phyloP scores from a whole-genome alignment of 2,797 vertebrate genomes.

The Nyctalus aviator region DNA sequence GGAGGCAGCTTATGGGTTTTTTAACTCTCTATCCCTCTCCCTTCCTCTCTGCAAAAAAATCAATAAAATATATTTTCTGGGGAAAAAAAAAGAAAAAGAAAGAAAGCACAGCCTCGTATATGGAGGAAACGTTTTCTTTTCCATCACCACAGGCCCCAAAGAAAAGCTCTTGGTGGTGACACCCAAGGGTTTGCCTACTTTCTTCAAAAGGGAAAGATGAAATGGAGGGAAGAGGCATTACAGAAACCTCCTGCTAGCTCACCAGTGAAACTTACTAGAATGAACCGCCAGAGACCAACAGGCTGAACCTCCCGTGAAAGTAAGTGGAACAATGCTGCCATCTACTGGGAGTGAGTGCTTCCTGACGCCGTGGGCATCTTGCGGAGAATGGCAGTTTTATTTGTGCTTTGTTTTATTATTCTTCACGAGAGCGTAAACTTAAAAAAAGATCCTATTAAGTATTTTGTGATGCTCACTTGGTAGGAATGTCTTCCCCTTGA shows the following conservation, averaged over 20 bases:
- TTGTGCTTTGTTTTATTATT: background rate
- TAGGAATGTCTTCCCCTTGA: background rate
- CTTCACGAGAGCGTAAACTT: background rate
- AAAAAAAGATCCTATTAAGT: background rate
- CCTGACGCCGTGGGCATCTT: fast-evolving
- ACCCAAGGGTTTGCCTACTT: background rate
- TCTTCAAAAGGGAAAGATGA: background rate
- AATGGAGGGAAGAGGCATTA: background rate
- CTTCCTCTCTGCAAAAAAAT: too few species aligned
- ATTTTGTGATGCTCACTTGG: background rate
- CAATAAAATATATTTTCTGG: too few species aligned
- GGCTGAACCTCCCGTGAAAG: background rate
- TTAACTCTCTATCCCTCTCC: too few species aligned
- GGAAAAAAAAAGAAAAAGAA: too few species aligned
- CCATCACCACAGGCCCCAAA: background rate
- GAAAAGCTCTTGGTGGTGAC: background rate
- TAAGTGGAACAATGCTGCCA: conserved; percentile 87
- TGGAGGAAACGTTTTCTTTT: background rate
- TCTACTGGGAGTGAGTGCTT: conserved; percentile 81
- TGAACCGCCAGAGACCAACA: background rate
- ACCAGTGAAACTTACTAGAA: background rate
- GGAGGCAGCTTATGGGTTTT: too few species aligned
- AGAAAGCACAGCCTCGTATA: background rate
- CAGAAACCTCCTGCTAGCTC: background rate
- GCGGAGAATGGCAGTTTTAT: background rate